phyloP scores from a whole-genome alignment of 2,113 vertebrate species.

The Neofelis nebulosa region DNA sequence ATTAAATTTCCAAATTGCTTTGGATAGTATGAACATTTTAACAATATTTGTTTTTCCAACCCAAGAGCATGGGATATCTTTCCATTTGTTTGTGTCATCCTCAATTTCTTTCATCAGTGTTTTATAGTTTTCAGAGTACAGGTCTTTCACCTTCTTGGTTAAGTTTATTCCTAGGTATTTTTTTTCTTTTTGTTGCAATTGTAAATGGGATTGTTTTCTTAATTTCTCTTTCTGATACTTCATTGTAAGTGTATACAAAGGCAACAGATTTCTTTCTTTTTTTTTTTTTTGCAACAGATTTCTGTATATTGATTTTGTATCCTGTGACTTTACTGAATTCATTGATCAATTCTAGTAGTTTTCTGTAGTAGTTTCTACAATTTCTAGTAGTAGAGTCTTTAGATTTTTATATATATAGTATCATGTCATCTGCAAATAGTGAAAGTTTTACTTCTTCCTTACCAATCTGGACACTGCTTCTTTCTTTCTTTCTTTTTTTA shows the following conservation, averaged over 20 bases:
- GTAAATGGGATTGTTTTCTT: neutral
- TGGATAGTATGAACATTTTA: neutral
- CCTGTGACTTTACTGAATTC: neutral
- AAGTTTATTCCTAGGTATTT: neutral
- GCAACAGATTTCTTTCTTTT: neutral
- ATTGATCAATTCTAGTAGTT: neutral
- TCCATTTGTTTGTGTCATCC: neutral
- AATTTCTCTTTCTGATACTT: neutral
- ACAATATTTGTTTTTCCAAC: neutral
- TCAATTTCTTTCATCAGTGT: neutral
- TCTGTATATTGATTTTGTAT: neutral
- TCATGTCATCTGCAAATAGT: neutral
- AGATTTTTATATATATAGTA: neutral
- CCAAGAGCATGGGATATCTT: neutral
- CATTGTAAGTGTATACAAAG: neutral
- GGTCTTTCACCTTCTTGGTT: neutral
- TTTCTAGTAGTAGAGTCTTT: neutral
- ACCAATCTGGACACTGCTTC: neutral
- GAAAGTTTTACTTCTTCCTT: neutral
- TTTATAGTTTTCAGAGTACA: neutral
- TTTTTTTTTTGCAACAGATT: neutral
- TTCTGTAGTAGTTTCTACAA: neutral
- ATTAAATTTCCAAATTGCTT: neutral
- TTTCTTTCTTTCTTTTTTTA: too few relatives aligned
- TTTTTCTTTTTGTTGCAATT: neutral